Conservation (phyloP, 1,140 invertebrate genomes). For the Carcinoscorpius rotundicauda region DNA sequence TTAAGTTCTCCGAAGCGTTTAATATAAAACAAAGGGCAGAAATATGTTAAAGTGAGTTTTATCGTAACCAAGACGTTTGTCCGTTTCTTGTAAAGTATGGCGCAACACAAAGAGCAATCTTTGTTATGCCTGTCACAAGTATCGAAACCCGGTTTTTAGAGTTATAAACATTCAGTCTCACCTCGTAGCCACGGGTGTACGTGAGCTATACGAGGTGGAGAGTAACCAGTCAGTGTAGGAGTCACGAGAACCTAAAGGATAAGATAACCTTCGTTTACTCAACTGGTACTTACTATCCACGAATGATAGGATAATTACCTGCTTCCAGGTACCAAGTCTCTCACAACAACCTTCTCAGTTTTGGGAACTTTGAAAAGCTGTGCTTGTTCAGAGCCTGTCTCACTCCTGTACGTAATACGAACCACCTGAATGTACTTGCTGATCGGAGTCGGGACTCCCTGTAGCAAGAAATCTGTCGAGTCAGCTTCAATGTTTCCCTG, state of each 20-base stretch:
- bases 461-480: slow-evolving; percentile 44
- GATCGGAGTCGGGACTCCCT: slow-evolving; percentile 67
- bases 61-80: no score
- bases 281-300: no score
- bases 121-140: no score
- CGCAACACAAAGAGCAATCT: no score
- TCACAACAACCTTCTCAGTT: slow-evolving; percentile 54
- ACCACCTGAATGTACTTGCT: slow-evolving; percentile 86
- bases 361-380: slow-evolving; percentile 72
- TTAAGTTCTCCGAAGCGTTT: no score
- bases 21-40: no score
- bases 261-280: neutral
- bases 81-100: no score
- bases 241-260: neutral
- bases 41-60: no score
- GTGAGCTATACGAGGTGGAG: no score
- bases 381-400: slow-evolving; percentile 48
- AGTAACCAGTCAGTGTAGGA: neutral
- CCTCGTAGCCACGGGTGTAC: no score
- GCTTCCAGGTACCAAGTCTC: slow-evolving; percentile 61
- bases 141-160: no score
- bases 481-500: slow-evolving; percentile 49
- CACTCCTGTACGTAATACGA: slow-evolving; percentile 65
- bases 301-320: slow-evolving; percentile 31
- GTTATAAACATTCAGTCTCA: no score